These are phyloP conservation scores for Petroica traversi DNA, from an alignment of 2,113 vertebrate species.

Conservation along the genomic window DNA sequence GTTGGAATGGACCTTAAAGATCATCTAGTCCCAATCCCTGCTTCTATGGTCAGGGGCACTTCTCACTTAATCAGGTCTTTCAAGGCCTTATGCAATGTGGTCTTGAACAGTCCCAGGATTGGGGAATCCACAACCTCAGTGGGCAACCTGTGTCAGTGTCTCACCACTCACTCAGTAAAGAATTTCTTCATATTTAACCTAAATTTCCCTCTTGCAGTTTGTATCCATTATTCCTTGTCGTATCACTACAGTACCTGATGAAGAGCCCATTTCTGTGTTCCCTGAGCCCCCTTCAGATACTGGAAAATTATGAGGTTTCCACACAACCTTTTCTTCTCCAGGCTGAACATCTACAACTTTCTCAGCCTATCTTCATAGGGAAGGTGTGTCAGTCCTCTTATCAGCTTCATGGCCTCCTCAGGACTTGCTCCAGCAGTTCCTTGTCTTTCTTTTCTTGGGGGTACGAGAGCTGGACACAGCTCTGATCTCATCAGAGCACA, in stretches of 20 bases:
- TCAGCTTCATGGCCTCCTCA: not conserved
- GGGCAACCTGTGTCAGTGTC: not conserved
- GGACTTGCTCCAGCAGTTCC: not conserved
- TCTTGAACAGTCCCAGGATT: not conserved
- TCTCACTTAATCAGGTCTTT: not conserved
- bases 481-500: not conserved
- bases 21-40: not conserved
- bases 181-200: not conserved
- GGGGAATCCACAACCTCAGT: not conserved
- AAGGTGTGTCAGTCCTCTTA: too few relatives aligned
- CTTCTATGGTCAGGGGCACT: not conserved
- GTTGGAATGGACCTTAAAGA: not conserved
- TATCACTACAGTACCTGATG: not conserved
- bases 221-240: not conserved
- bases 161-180: not conserved
- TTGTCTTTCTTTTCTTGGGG: not conserved
- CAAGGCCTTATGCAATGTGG: rapidly evolving
- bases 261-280: not conserved
- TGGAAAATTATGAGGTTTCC: not conserved
- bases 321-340: not conserved
- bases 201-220: not conserved
- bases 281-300: not conserved
- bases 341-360: not conserved
- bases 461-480: not conserved
- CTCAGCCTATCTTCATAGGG: not conserved